Conservation (phyloP, 2,797 vertebrate genomes). For the Iguana delicatissima region DNA sequence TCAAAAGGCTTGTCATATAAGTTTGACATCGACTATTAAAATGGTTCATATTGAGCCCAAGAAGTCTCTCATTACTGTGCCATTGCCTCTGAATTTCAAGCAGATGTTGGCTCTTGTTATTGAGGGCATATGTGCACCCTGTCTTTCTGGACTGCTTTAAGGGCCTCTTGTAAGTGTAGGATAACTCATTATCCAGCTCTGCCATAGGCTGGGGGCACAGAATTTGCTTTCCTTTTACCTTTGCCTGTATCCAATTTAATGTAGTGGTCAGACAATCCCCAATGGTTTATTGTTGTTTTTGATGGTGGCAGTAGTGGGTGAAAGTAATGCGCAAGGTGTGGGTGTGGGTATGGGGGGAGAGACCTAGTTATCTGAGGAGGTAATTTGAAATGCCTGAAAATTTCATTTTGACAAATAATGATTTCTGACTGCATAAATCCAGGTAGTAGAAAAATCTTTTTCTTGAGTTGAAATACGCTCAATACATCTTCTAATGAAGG, state of each 20-base stretch:
- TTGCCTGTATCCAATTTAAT: constrained; percentile 14
- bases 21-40: background rate
- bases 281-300: background rate
- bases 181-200: background rate
- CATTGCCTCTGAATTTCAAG: constrained; percentile 48
- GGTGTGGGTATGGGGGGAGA: too few relatives aligned
- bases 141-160: constrained; percentile 24
- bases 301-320: background rate
- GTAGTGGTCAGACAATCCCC: background rate
- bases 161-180: background rate
- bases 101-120: background rate
- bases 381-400: background rate
- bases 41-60: background rate
- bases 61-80: background rate
- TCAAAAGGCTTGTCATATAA: background rate
- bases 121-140: fast-evolving
- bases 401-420: background rate
- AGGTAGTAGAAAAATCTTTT: too few relatives aligned
- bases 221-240: background rate
- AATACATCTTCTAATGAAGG: background rate
- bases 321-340: background rate
- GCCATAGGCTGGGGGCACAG: background rate
- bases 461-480: too few relatives aligned
- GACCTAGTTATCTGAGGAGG: background rate
- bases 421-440: background rate